Evolutionary conservation across 2,888 invertebrate species (phyloP).

Genomic region (Caenorhabditis imperialis): DNA sequence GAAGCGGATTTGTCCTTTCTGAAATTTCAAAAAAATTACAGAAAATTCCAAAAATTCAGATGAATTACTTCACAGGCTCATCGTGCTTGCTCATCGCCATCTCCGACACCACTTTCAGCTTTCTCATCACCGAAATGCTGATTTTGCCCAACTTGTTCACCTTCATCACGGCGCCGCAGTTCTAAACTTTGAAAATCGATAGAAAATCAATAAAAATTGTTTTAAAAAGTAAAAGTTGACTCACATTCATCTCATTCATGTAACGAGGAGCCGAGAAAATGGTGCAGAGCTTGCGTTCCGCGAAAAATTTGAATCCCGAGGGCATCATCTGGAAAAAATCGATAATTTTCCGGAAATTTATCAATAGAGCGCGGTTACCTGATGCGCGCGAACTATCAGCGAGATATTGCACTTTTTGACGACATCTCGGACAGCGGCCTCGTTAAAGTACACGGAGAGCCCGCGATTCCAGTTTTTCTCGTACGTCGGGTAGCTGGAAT

Average conservation of each 20-base stretch:
- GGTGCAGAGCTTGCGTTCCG: conserved; percentile 40
- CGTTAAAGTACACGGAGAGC: conserved; percentile 23
- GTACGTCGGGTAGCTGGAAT: not conserved
- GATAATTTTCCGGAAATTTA: too few species aligned
- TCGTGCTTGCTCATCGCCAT: too few species aligned
- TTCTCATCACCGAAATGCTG: too few species aligned
- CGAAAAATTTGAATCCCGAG: conserved; percentile 44
- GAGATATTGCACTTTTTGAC: conserved; percentile 12
- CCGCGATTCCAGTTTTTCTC: conserved; percentile 17
- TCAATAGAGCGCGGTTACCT: too few species aligned
- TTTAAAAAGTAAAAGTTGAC: too few species aligned
- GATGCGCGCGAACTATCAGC: conserved; percentile 7
- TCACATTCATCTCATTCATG: conserved; percentile 12
- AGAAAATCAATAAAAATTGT: too few species aligned
- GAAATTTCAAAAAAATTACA: too few species aligned
- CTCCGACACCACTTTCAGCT: too few species aligned
- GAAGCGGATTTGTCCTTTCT: too few species aligned
- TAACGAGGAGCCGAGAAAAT: conserved; percentile 48
- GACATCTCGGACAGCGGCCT: conserved; percentile 17
- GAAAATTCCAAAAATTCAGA: too few species aligned
- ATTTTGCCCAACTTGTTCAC: not conserved
- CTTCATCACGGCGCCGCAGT: conserved; percentile 20
- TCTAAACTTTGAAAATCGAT: conserved; percentile 4
- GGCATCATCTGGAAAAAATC: conserved; percentile 19
- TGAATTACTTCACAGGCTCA: too few species aligned